A percentile compares a stretch with the other conserved stretches of the same genome.
Conservation (phyloP, 2,797 vertebrate genomes). For the Lithobates pipiens region DNA sequence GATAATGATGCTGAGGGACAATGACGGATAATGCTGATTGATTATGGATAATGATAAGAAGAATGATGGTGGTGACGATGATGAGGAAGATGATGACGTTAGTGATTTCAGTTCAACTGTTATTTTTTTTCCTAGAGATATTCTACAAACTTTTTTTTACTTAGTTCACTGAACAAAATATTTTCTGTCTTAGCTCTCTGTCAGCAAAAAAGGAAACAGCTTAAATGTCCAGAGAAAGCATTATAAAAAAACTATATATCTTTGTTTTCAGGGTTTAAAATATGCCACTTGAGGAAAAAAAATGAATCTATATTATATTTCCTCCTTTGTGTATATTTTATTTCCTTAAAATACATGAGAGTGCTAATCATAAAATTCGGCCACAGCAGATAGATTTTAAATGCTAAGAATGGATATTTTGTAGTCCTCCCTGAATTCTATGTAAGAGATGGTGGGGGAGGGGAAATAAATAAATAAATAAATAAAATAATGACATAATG, state of each 20-base stretch:
- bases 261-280: not conserved
- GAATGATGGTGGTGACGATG: too few species aligned
- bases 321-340: not conserved
- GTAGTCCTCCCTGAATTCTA: not conserved
- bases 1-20: too few species aligned
- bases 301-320: not conserved
- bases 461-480: not conserved
- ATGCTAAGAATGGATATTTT: not conserved
- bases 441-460: not conserved
- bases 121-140: not conserved
- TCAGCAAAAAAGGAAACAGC: not conserved
- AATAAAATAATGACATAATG: constrained; percentile 11
- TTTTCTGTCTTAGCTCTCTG: not conserved
- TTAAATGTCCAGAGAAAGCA: not conserved
- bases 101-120: not conserved
- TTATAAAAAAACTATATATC: not conserved
- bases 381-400: not conserved
- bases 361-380: not conserved
- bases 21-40: too few species aligned
- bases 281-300: not conserved
- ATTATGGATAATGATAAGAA: too few species aligned
- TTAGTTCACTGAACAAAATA: not conserved
- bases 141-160: not conserved
- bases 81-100: too few species aligned
- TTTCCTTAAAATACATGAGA: not conserved